These are phyloP conservation scores for Dermatemys mawii DNA, from an alignment of 2,113 vertebrate species.

Conservation along the genomic window DNA sequence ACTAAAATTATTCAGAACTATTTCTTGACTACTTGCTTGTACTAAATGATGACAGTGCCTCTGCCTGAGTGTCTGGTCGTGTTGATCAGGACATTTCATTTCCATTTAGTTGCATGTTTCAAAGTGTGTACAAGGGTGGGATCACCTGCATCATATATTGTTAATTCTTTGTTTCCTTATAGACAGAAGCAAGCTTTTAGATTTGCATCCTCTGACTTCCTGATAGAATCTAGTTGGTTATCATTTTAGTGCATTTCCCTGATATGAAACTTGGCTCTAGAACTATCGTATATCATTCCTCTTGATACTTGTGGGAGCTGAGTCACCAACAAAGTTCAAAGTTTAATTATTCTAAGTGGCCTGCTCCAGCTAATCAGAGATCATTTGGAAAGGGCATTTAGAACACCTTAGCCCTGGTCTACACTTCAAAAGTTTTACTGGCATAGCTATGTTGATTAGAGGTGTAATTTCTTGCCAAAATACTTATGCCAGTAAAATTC, in stretches of 20 bases:
- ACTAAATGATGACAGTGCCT: background rate
- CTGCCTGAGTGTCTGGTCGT: background rate
- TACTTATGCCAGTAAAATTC: background rate
- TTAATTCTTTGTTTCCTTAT: background rate
- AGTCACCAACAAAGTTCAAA: conserved; percentile 30
- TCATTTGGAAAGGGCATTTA: conserved; percentile 43
- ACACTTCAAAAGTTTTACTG: background rate
- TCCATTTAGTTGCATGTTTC: background rate
- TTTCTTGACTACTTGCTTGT: background rate
- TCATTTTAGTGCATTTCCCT: background rate
- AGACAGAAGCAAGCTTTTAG: background rate
- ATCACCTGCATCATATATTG: background rate
- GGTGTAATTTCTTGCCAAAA: background rate
- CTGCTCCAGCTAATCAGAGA: conserved; percentile 47
- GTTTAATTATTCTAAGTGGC: conserved; percentile 16
- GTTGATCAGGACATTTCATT: background rate
- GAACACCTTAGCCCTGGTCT: conserved; percentile 19
- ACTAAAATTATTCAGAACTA: background rate
- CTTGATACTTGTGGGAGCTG: conserved; percentile 34
- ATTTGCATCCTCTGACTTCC: background rate
- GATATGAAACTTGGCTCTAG: background rate
- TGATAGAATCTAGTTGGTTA: background rate
- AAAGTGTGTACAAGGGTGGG: background rate
- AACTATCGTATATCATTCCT: background rate
- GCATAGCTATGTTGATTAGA: conserved; percentile 41